Conservation (phyloP, 2,113 vertebrate genomes). For the Neomonachus schauinslandi region DNA sequence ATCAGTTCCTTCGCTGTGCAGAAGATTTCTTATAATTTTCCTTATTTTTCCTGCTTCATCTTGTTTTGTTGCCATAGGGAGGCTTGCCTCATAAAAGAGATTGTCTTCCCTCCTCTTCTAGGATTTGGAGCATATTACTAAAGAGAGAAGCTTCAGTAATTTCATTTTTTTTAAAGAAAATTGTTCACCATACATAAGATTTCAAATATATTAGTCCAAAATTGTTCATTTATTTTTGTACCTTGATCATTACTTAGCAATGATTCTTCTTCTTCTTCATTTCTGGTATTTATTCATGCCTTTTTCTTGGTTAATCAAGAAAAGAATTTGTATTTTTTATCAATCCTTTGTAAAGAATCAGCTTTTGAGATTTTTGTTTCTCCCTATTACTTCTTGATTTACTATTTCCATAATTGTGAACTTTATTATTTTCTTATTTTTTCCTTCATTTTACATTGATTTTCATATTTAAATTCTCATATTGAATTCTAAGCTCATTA, state of each 20-base stretch:
- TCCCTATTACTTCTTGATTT: constrained; percentile 5
- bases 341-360: not conserved
- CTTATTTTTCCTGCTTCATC: not conserved
- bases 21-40: not conserved
- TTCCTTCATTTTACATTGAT: not conserved
- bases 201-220: not conserved
- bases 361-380: not conserved
- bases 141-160: not conserved
- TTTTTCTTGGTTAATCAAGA: not conserved
- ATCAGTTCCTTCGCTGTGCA: not conserved
- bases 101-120: not conserved
- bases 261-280: not conserved
- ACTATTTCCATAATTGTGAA: not conserved
- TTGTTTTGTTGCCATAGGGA: not conserved
- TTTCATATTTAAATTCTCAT: not conserved
- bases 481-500: not conserved
- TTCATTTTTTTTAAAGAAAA: not conserved
- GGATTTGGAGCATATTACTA: not conserved
- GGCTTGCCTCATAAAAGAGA: not conserved
- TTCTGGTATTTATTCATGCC: not conserved
- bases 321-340: not conserved
- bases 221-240: not conserved
- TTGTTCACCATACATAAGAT: not conserved
- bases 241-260: not conserved
- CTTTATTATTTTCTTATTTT: not conserved